These are phyloP conservation scores for Uria lomvia DNA, from an alignment of 2,113 vertebrate species.

Conservation along the genomic window DNA sequence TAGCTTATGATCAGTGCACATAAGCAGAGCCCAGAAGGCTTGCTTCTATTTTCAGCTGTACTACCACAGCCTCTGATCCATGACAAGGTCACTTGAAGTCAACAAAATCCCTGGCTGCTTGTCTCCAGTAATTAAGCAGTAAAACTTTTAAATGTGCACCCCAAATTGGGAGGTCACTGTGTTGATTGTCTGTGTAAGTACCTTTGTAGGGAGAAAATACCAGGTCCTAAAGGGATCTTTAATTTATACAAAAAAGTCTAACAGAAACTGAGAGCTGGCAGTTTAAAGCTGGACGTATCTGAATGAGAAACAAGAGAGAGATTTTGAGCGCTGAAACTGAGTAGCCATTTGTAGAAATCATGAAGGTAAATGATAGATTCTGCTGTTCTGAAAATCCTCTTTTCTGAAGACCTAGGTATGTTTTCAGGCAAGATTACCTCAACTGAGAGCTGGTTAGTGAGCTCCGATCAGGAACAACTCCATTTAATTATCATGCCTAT, in stretches of 20 bases:
- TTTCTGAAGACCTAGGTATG: neutral
- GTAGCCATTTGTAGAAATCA: neutral
- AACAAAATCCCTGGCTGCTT: neutral
- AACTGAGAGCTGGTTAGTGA: neutral
- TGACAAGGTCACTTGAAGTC: neutral
- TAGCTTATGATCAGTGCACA: neutral
- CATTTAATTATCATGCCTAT: neutral
- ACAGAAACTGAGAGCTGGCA: neutral
- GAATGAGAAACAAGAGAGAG: neutral
- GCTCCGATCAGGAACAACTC: neutral
- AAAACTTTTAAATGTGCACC: neutral
- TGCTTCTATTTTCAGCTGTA: constrained; percentile 37
- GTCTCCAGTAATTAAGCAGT: constrained; percentile 24
- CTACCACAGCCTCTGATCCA: neutral
- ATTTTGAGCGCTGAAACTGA: neutral
- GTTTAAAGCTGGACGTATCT: neutral
- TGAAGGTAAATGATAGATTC: neutral
- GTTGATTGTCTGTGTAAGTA: neutral
- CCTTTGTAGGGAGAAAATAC: neutral
- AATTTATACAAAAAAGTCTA: neutral
- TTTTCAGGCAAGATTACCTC: neutral
- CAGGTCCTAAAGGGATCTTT: neutral
- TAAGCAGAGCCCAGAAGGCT: neutral
- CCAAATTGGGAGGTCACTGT: neutral
- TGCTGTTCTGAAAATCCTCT: neutral